Base-by-base conservation (phyloP, 2,888 invertebrate species). In the Uropetala carovei region DNA sequence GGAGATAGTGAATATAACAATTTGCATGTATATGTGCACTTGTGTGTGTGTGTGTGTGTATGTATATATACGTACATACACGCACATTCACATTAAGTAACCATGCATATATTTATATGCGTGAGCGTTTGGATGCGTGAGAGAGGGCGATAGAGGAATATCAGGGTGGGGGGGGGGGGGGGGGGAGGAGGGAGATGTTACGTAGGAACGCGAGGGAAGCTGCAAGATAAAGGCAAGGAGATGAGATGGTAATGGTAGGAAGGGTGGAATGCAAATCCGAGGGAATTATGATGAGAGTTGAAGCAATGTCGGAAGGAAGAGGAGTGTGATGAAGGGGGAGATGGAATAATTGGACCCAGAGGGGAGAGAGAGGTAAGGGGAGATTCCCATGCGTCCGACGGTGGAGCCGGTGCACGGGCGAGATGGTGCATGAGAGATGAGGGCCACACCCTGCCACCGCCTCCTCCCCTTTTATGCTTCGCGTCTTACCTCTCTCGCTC, bases 241-340 rank as follows among this genome's bases (percentile, higher is more conserved):
- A 83, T 86, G 86, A 86, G 86, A 83, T 83, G 86, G 86, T 59
- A 86, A 86, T 86, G 30, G 89, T 27, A 64, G 56, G 83, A 64
- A 89, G 89, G 89, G 89, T 43, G 68, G 64, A 89, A 89, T 89
- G 89, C 89, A 89, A 89, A 89, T 89, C 68, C 64, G 13, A 43
- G 59, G 60, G 86, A 86, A 86, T 86, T 86, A 86, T 86, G 86
- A 86, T 60, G 89, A 64, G 89, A 89, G n/a, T 57, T 83, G 82
- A 57, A 83, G 83, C 83, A 83, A 83, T 83, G 83, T 18, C 18
- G 56, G 83, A 30, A 57, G n/a, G 83, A n/a, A 14, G 14, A 7
- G 16, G 64, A n/a, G 16, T 64, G n/a, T 64, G 64, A 13, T 83
- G 56, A n/a, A 89, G 89, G 89, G 89, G 89, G 43, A 89, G 27